Evolutionary conservation across 2,888 invertebrate species (phyloP), one percentile per base, ranked within the genome.

Genomic region (Machimus rusticus): DNA sequence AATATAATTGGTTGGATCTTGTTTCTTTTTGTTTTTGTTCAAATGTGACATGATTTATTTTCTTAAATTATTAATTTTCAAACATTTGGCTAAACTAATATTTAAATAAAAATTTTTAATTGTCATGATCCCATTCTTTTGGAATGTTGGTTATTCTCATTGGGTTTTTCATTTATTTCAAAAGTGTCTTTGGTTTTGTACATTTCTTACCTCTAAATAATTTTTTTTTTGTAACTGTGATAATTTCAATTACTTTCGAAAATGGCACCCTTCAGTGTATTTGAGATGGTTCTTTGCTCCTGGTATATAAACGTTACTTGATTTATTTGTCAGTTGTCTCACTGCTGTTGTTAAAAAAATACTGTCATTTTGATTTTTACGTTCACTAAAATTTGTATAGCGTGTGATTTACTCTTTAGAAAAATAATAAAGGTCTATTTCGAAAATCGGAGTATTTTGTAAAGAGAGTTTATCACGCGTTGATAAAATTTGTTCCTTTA

Each of bases 201-300:
- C 66, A 12, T 66, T 66, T 66, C 12, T 28, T 12, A 55, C n/a
- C 55, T 55, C 55, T 55, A 6, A 23, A 66, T 66, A 28, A 28
- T 55, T 55, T 16, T 79, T 28, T 4, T 79, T 79, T 76, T 6
- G 23, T 51, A 31, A 28, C 6, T 76, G 31, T 51, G n/a, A 79
- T 28, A 51, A 76, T 34, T 34, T 19, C 28, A 12, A 76, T 76
- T 76, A 31, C 2, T 76, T 76, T 37, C 31, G 34, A 66, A 37
- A 37, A 39, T 84, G 82, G 82, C 82, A 84, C 82, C 82, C 82
- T 84, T 84, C 39, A 84, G 66, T 84, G 82, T 84, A 34, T 84
- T 84, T 66, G 31, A 84, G 66, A 66, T 84, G 57, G 82, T 66
- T 66, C 37, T 66, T 84, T 84, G 66, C 66, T 84, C 57, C 66